Evolutionary conservation across 53 echinoderm and acorn worm species (phyloP).

Genomic region (Apostichopus leukothele): DNA sequence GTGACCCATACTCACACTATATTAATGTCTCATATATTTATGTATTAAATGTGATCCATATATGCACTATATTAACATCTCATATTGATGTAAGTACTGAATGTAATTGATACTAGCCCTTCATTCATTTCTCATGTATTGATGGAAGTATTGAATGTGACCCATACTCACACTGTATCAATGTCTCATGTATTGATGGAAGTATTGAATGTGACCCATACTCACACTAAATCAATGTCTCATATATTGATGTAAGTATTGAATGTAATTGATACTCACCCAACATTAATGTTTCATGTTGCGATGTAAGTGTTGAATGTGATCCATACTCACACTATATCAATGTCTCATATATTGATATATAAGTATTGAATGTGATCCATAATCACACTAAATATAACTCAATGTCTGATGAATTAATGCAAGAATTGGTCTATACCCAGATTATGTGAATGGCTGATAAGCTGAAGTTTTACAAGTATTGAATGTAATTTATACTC

Average conservation of each 20-base stretch:
- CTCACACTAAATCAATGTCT: neutral
- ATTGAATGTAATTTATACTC: neutral
- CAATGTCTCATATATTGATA: neutral
- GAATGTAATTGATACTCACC: conserved; percentile 7
- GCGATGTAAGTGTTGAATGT: neutral
- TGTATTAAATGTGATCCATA: neutral
- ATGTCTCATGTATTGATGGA: neutral
- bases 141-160: neutral
- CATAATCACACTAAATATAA: conserved; percentile 25
- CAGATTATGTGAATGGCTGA: neutral
- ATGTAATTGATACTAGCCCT: no score
- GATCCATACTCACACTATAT: no score
- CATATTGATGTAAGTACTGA: neutral
- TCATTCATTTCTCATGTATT: neutral
- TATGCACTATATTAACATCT: neutral
- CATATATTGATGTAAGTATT: neutral
- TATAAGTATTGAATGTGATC: neutral
- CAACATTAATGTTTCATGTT: conserved; percentile 20
- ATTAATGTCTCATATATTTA: neutral
- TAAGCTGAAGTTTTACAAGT: neutral
- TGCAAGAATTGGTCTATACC: neutral
- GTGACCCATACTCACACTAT: neutral
- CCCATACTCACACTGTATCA: neutral
- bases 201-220: no score
- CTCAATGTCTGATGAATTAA: conserved; percentile 24